These are phyloP conservation scores for Drosophila infuscata DNA, from an alignment of 2,888 invertebrate genomes.

Conservation along the genomic window DNA sequence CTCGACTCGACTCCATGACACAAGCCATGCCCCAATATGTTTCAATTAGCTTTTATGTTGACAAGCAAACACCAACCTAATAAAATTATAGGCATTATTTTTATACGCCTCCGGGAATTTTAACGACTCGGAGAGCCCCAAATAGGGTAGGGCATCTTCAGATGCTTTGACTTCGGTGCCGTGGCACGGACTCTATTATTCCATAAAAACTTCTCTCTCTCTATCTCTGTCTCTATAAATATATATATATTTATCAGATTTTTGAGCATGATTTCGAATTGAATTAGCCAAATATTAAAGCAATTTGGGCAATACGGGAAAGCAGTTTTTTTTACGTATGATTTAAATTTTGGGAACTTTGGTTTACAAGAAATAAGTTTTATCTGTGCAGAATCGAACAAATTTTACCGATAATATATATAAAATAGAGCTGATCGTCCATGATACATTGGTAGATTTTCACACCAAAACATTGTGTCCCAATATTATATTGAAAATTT, in stretches of 20 bases:
- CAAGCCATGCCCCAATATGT: conserved; percentile 39
- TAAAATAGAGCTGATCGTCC: not conserved
- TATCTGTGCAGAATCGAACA: no score
- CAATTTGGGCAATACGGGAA: not conserved
- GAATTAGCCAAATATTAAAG: not conserved
- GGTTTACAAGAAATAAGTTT: not conserved
- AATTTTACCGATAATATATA: not conserved
- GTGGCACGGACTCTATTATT: conserved; percentile 24
- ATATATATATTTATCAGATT: no score
- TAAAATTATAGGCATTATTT: conserved; percentile 68
- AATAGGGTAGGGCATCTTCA: conserved; percentile 8
- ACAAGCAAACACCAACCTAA: conserved; percentile 22
- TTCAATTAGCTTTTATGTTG: conserved; percentile 73
- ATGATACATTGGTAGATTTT: not conserved
- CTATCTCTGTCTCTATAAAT: not conserved
- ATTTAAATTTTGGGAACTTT: no score
- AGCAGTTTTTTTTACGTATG: no score
- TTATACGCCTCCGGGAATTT: conserved; percentile 48
- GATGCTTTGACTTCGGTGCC: not conserved
- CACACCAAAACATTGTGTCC: no score
- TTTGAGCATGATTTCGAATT: not conserved
- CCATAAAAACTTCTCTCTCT: conserved; percentile 35
- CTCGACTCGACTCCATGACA: not conserved
- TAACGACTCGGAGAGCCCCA: conserved; percentile 50
- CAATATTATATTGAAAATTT: no score